phyloP scores from a whole-genome alignment of 2,113 vertebrate species.

The Tautogolabrus adspersus region DNA sequence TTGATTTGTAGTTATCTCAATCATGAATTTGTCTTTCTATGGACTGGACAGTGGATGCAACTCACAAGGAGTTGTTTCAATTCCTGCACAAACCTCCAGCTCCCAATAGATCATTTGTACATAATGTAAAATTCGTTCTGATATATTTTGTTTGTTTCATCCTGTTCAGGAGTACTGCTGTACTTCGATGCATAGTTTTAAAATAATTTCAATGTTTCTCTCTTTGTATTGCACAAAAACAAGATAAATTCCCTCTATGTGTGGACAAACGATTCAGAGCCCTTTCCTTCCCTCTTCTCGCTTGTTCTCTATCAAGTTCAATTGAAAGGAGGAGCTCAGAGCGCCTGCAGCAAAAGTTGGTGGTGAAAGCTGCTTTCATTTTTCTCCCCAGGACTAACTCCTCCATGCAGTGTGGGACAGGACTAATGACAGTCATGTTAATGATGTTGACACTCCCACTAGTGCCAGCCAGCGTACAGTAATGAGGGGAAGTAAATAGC shows the following conservation, averaged over 20 bases:
- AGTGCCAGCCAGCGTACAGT: conserved; percentile 80
- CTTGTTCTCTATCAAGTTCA: conserved; percentile 20
- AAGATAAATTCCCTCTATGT: no score
- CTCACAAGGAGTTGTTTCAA: conserved; percentile 11
- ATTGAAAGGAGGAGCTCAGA: conserved; percentile 41
- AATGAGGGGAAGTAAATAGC: conserved; percentile 85
- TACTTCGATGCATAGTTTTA: no score
- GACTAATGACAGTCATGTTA: conserved; percentile 85
- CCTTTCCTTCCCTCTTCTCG: neutral
- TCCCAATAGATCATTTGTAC: no score
- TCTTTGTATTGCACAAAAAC: no score
- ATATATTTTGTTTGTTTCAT: no score
- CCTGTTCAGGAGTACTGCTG: no score
- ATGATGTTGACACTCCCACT: conserved; percentile 86
- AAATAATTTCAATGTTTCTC: no score
- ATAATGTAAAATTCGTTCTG: no score
- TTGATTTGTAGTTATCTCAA: conserved; percentile 9
- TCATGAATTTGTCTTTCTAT: neutral
- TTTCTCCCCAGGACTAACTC: conserved; percentile 78
- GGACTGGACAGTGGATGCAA: neutral
- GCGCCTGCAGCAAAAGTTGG: conserved; percentile 49
- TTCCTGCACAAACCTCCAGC: neutral
- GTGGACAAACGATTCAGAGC: no score
- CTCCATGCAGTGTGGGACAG: conserved; percentile 72
- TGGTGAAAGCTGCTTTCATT: conserved; percentile 71